These are phyloP conservation scores for Clarias laeviceps DNA, from an alignment of 2,797 vertebrate genomes.

Conservation along the genomic window DNA sequence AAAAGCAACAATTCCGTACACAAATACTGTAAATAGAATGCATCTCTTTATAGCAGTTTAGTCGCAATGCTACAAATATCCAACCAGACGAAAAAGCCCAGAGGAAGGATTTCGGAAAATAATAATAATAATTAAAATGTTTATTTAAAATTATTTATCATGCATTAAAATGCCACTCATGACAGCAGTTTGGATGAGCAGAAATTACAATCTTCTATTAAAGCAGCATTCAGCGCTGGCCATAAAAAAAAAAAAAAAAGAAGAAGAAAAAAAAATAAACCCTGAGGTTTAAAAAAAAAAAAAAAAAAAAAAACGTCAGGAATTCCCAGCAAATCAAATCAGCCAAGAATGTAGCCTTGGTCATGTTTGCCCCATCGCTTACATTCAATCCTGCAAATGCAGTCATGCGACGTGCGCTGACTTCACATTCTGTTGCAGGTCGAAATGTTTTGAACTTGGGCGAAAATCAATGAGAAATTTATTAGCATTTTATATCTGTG, in stretches of 20 bases:
- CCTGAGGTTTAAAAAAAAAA: not conserved
- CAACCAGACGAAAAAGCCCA: constrained; percentile 1
- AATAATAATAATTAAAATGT: not conserved
- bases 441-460: constrained; percentile 1
- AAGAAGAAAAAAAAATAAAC: not conserved
- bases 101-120: not conserved
- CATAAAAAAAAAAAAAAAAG: constrained; percentile 6
- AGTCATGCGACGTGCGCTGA: not conserved
- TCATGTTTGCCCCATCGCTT: constrained; percentile 29
- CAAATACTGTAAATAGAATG: not conserved
- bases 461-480: constrained; percentile 2
- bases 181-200: constrained; percentile 7
- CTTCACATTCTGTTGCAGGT: constrained; percentile 6
- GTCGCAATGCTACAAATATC: not conserved
- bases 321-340: constrained; percentile 33
- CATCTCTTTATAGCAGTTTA: constrained; percentile 1
- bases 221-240: constrained; percentile 22
- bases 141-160: constrained; percentile 12
- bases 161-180: constrained; percentile 21
- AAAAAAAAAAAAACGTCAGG: not conserved
- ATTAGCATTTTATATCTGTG: constrained; percentile 11
- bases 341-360: constrained; percentile 44
- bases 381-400: constrained; percentile 18
- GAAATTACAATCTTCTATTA: constrained; percentile 22
- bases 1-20: not conserved